Evolutionary conservation across 2,797 vertebrate genomes (phyloP).

Genomic region (Halcyon badia): DNA sequence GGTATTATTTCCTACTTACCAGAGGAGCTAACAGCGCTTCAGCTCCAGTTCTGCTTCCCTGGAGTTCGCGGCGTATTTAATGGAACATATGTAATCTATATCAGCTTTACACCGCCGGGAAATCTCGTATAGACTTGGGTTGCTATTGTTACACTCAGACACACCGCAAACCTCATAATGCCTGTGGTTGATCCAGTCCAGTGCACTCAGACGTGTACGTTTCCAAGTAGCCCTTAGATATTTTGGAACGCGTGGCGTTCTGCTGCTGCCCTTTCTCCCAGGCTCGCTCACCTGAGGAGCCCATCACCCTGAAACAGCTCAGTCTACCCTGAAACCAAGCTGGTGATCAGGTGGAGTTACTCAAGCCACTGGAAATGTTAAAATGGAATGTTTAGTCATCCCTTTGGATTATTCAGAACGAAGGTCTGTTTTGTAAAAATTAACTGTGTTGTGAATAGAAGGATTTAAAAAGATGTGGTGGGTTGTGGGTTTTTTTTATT

Average conservation of each 20-base stretch:
- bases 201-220: neutral
- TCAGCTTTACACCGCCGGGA: constrained; percentile 18
- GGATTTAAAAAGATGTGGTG: neutral
- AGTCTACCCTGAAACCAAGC: neutral
- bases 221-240: constrained; percentile 23
- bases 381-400: neutral
- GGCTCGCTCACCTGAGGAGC: neutral
- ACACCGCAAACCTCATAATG: constrained; percentile 61
- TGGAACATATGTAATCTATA: constrained; percentile 23
- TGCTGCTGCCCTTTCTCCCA: neutral
- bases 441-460: neutral
- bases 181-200: constrained; percentile 61
- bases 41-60: neutral
- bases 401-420: neutral
- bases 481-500: no score
- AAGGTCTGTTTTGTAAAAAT: neutral
- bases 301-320: neutral
- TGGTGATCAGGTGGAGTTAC: neutral
- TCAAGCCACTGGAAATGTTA: neutral
- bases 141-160: constrained; percentile 62
- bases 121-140: neutral
- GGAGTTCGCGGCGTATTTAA: neutral
- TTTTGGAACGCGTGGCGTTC: neutral
- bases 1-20: neutral
- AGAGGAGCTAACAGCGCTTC: neutral